Base-by-base conservation (phyloP, 2,797 vertebrate species). In the Pangasius larnaudii region DNA sequence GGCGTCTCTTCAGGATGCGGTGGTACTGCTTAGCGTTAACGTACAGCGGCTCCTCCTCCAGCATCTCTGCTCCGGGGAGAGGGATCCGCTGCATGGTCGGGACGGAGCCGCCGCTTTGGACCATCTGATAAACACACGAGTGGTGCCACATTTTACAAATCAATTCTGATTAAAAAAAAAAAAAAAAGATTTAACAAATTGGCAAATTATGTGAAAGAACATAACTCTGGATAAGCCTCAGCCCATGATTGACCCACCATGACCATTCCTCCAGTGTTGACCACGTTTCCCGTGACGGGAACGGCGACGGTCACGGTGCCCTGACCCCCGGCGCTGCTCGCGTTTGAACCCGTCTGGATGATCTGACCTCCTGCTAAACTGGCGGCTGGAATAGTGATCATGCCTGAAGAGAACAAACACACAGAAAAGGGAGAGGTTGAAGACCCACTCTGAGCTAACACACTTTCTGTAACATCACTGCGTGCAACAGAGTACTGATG, bases 191-290 rank as follows among this genome's bases (percentile, higher is more conserved):
- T 39, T 71, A 46, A 27, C 8, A 18, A 77, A 51, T 19, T 3
- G 42, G 7, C 13, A 0, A 36, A 42, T 46, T 63, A 18, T 22
- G 3, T 49, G 74, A 77, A 77, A 77, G 27, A 53, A 19, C 42
- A 39, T 69, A 53, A 69, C 11, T 13, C 7, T 58, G 0, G 2
- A 56, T 24, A 71, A 67, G 69, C 46, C 2, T 71, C 22, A 53
- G 19, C 49, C 24, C 51, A 53, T 30, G 56, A 65, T 7, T 30
- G 58, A 92, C 97, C 93, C 95, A 99, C 99, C 99, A 99, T 99
- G 93, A 99, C 99, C 98, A 99, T 99, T 92, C 98, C 98, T 91
- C 98, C 98, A 89, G 99, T 96, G 94, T 99, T 99, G 95, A 99
- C 98, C 95, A 99, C 97, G 91, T 99, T 99, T 85, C 98, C 98